Evolutionary conservation across 30 jellyfish, hydroid and myxozoan genomes (phyloP), one percentile per base, ranked within the genome.

Genomic region (Cassiopea xamachana): DNA sequence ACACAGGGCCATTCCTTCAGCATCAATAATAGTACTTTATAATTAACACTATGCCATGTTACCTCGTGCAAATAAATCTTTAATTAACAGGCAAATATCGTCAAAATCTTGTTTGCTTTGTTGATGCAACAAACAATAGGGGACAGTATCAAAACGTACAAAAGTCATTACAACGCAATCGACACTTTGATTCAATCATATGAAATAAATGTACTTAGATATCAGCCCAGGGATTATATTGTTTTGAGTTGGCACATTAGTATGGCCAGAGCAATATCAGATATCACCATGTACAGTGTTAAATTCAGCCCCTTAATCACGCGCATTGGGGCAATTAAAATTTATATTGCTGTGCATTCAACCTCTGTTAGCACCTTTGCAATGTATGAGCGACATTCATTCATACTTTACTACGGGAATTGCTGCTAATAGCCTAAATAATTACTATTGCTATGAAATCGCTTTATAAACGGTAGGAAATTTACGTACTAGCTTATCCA

Each of bases 241-340:
- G 75, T 55, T 61, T 45, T 48, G 48, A 49, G n/a, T 9, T 49
- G 48, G 74, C 87, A 85, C 85, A 73, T 85, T 85, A 85, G 64
- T 17, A 48, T 79, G 44, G 7, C 15, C 58, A 15, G 62, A 51
- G 59, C 43, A 58, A 85, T 85, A 76, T 74, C 13, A 17, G 27
- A 75, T 7, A 59, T 47, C 83, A 61, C 18, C 44, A 8, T 15
- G 59, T 27, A 27, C 46, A 86, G 93, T 48, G 93, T 19, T n/a
- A 85, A 85, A 64, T 14, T 85, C 93, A 76, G 45, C 93, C 79
- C 93, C 87, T 85, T 85, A 85, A 85, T 75, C 93, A 75, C 48
- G 85, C 61, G 85, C 79, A 49, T 73, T 70, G 27, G 64, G 74
- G 79, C 19, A 51, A 73, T 67, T 75, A 76, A 46, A 71, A 71